phyloP scores from a whole-genome alignment of 2,797 vertebrate genomes.

The Muscicapa comitata region DNA sequence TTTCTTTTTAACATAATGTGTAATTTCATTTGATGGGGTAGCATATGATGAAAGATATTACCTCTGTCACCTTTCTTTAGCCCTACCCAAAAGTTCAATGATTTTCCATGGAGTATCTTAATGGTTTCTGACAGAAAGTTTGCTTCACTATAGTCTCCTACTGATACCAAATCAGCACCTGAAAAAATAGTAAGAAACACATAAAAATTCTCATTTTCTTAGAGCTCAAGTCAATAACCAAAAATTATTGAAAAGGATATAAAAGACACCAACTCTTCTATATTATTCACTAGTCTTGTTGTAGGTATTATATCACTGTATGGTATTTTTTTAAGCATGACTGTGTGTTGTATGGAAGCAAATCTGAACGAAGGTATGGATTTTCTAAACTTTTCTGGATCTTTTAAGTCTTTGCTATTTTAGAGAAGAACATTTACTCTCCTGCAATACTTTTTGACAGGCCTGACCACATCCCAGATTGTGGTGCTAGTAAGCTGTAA shows the following conservation, averaged over 20 bases:
- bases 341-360: not conserved
- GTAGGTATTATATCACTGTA: not conserved
- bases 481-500: not conserved
- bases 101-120: conserved; percentile 74
- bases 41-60: conserved; percentile 12
- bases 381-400: not conserved
- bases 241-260: not conserved
- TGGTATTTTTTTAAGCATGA: not conserved
- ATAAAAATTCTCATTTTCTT: not conserved
- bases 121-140: conserved; percentile 77
- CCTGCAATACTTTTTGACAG: not conserved
- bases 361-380: not conserved
- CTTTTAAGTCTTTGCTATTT: not conserved
- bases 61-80: conserved; percentile 75
- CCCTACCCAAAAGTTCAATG: conserved; percentile 81
- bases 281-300: not conserved
- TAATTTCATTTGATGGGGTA: not conserved
- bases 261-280: not conserved
- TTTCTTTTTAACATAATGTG: not conserved
- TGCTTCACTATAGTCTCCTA: conserved; percentile 77
- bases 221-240: not conserved
- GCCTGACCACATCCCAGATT: not conserved
- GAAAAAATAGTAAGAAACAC: not conserved
- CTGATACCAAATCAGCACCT: conserved; percentile 79
- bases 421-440: not conserved